Evolutionary conservation across 1,140 invertebrate genomes (phyloP), one percentile per base, ranked within the genome.

Genomic region (Papilio aristodemus): DNA sequence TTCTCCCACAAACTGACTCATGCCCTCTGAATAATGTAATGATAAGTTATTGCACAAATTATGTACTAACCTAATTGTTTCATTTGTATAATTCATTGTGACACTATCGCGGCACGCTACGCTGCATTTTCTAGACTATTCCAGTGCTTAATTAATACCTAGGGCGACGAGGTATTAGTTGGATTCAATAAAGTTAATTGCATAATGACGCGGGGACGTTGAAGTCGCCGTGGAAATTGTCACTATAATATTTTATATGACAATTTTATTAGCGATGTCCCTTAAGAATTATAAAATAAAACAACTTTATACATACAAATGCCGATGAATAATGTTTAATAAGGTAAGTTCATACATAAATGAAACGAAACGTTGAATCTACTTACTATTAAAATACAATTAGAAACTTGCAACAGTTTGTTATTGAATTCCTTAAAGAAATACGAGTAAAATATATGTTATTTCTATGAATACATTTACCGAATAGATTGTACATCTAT

Each of bases 11-110:
- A 63, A 63, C 41, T 46, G 63, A 66, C 41, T 66, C 63, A 66
- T 32, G 63, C 5, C 22, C 39, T 17, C 22, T 66, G 63, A 66
- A 11, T 66, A 66, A 43, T 17, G 9, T 32, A 13, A 37, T 19
- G 22, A 66, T 59, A 59, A n/a, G n/a, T n/a, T n/a, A 39, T 63
- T 60, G 14, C 59, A 41, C 62, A 64, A 64, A 50, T 59, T 59
- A 36, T 46, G 43, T 14, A 50, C 41, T 66, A 66, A 66, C 63
- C 63, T 66, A 50, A 66, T 46, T 66, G 63, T 66, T 46, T 66
- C 63, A 36, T 50, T 66, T 46, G 41, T 46, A 25, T 36, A 36
- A 36, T 50, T 46, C 14, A 66, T 46, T 66, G 14, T 19, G 41
- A 32, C 63, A 50, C 13, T 66, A 66, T 66, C 41, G 10, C 9